Evolutionary conservation across 30 jellyfish, hydroid and myxozoan genomes (phyloP), one percentile per base, ranked within the genome.

Genomic region (Chrysaora quinquecirrha): DNA sequence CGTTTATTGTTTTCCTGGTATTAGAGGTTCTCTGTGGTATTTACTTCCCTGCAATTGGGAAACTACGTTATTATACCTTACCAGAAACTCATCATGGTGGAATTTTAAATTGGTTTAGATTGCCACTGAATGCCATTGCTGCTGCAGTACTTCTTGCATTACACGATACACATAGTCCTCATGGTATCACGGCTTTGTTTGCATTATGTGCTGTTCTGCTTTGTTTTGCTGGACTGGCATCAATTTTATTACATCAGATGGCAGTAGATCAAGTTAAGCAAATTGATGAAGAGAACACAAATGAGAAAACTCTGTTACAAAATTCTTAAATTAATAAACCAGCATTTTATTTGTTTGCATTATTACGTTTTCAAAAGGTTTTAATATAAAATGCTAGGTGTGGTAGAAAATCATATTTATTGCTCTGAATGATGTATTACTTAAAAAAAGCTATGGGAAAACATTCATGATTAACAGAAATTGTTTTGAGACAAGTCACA

Each of bases 101-200:
- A 14, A 86, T 93, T 14, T 80, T 93, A 86, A 93, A 93, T 64
- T 93, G 97, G 98, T 93, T 93, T 72, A 47, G 98, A 23, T 90
- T 93, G 38, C 98, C 98, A 1, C 76, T 93, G 87, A 93, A 93
- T 72, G 76, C 87, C 1, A 93, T 93, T 16, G 98, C 98, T 19
- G 95, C 96, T 27, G 48, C 74, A 6, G 98, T 82, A 19, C 56
- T 93, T 33, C 86, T 93, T 2, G 93, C 80, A 9, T 62, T 93
- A 29, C 98, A 93, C 72, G 98, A 93, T 71, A 93, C 97, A 12
- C 98, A 93, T 71, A 84, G 95, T 38, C 52, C 97, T 14, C 97
- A 86, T 49, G 98, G 98, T 34, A 93, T 93, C 50, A 61, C 97
- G 0, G 88, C 96, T 33, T 47, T 93, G 71, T 93, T 93, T 82